phyloP scores from a whole-genome alignment of 2,113 vertebrate species.

The Dasyurus viverrinus region DNA sequence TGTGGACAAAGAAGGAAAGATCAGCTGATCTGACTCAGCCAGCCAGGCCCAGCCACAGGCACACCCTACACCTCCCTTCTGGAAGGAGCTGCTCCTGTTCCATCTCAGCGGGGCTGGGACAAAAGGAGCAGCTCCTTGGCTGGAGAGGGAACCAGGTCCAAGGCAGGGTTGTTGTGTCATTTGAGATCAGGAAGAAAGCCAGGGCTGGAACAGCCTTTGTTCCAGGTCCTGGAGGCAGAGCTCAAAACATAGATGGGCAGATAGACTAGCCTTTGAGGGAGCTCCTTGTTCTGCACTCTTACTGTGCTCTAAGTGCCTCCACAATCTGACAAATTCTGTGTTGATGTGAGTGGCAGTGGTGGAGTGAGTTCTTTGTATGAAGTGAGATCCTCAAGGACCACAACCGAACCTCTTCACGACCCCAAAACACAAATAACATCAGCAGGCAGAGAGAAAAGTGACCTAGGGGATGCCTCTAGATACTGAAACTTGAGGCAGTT shows the following conservation, averaged over 20 bases:
- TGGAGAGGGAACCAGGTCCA: neutral
- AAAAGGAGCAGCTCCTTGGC: neutral
- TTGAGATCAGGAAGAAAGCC: neutral
- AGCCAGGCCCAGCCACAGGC: neutral
- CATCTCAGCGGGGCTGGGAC: neutral
- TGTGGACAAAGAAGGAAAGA: constrained; percentile 30
- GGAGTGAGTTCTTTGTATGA: too few relatives aligned
- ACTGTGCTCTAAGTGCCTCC: neutral
- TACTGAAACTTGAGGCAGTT: neutral
- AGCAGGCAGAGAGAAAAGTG: neutral
- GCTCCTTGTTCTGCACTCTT: neutral
- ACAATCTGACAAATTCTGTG: neutral
- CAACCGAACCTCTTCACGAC: neutral
- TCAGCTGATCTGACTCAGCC: neutral
- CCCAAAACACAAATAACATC: neutral
- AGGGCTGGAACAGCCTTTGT: neutral
- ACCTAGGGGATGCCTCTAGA: neutral
- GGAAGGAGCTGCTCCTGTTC: neutral
- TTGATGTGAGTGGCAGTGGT: neutral
- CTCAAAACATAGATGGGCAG: neutral
- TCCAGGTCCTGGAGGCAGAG: neutral
- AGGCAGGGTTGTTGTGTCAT: neutral
- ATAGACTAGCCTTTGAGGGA: neutral
- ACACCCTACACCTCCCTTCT: neutral
- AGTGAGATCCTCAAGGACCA: too few relatives aligned